Conservation (phyloP, 2,113 vertebrate species). For the Ochotona curzoniae region DNA sequence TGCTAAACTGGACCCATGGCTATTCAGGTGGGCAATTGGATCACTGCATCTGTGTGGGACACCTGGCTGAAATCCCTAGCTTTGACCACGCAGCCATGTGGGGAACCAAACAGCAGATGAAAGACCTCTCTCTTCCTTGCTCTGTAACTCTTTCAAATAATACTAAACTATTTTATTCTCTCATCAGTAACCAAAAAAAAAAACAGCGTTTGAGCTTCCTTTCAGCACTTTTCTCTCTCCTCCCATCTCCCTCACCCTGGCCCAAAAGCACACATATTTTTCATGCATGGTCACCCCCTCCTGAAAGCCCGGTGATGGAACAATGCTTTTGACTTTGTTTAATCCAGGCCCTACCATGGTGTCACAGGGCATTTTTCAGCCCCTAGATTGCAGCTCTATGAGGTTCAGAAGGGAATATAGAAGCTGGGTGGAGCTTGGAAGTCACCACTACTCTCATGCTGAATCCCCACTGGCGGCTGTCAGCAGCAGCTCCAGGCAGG, state of each 20-base stretch:
- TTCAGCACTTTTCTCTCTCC: neutral
- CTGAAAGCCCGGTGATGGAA: neutral
- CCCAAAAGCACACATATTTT: slow-evolving; percentile 14
- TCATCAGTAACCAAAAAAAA: neutral
- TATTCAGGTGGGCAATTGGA: neutral
- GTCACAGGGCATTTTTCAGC: neutral
- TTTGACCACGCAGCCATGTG: too few relatives aligned
- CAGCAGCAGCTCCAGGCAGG: too few relatives aligned
- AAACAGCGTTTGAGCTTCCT: neutral
- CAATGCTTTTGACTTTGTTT: neutral
- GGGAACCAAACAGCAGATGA: too few relatives aligned
- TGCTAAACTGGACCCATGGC: too few relatives aligned
- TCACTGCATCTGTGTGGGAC: neutral
- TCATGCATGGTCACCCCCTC: neutral
- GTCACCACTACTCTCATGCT: too few relatives aligned
- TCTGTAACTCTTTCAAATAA: too few relatives aligned
- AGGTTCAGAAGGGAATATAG: neutral
- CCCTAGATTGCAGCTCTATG: neutral
- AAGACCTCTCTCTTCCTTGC: too few relatives aligned
- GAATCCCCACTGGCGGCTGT: too few relatives aligned
- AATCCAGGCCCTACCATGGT: neutral
- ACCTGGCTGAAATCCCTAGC: too few relatives aligned
- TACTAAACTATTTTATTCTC: neutral
- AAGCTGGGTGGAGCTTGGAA: neutral
- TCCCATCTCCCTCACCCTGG: neutral